Conservation (phyloP, 1,140 invertebrate species). For the Carposina sasakii region DNA sequence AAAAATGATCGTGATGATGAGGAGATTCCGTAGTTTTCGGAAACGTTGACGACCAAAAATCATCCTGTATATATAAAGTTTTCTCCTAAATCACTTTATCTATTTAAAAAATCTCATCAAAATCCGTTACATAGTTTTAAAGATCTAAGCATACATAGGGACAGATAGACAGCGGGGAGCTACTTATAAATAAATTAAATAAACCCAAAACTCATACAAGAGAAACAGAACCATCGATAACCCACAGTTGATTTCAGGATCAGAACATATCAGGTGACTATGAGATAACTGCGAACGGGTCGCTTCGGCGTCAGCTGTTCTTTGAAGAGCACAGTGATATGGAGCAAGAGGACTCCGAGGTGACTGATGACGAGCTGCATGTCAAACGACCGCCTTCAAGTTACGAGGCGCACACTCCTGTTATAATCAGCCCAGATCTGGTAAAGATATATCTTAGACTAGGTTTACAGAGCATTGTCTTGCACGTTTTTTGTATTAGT, state of each 20-base stretch:
- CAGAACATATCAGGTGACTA: constrained; percentile 53
- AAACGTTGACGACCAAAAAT: too few relatives aligned
- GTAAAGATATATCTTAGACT: constrained; percentile 32
- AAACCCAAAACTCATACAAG: too few relatives aligned
- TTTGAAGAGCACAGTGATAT: constrained; percentile 62
- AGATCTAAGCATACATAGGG: too few relatives aligned
- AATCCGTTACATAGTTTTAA: too few relatives aligned
- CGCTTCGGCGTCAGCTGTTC: constrained; percentile 52
- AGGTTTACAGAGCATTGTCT: constrained; percentile 5
- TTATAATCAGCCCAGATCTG: constrained; percentile 52
- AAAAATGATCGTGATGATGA: too few relatives aligned
- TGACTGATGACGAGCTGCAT: constrained; percentile 57
- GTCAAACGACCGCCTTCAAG: constrained; percentile 41
- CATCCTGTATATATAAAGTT: too few relatives aligned
- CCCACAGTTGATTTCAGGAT: constrained; percentile 50
- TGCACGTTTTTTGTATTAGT: background rate
- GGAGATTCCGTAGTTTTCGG: too few relatives aligned
- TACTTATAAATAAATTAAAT: too few relatives aligned
- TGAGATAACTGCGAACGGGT: constrained; percentile 66
- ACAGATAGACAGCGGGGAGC: too few relatives aligned
- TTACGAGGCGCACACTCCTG: constrained; percentile 47
- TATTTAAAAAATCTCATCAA: too few relatives aligned
- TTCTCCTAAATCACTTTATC: too few relatives aligned
- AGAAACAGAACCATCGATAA: too few relatives aligned
- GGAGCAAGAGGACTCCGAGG: constrained; percentile 59